These are phyloP conservation scores for Columbina picui DNA, from an alignment of 2,113 vertebrate species.

Conservation along the genomic window DNA sequence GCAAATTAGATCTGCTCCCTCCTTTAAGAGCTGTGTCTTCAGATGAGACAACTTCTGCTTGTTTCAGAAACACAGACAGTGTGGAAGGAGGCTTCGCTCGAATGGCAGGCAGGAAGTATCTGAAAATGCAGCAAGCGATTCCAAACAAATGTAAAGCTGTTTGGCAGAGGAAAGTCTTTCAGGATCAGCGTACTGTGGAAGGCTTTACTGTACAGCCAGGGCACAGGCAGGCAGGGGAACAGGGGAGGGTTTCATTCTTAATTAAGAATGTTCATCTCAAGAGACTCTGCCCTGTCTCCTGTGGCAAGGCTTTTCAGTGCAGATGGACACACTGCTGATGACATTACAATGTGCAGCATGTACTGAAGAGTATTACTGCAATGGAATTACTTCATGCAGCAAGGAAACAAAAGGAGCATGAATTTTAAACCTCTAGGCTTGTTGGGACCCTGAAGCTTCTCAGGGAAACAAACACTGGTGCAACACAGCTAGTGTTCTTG, in stretches of 20 bases:
- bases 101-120: conserved; percentile 48
- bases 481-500: conserved; percentile 32
- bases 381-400: conserved; percentile 60
- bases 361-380: conserved; percentile 53
- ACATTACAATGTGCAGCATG: conserved; percentile 31
- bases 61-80: not conserved
- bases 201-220: conserved; percentile 30
- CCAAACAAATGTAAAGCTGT: conserved; percentile 9
- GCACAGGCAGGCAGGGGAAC: conserved; percentile 10
- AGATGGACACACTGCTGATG: conserved; percentile 68
- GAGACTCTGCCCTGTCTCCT: conserved; percentile 41
- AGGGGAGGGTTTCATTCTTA: conserved; percentile 50
- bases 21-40: not conserved
- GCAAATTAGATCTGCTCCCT: not conserved
- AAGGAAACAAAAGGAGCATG: conserved; percentile 53
- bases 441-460: conserved; percentile 46
- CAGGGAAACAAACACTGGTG: conserved; percentile 36
- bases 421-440: conserved; percentile 60
- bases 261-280: conserved; percentile 38
- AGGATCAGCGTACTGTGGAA: conserved; percentile 18
- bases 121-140: conserved; percentile 20
- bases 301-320: conserved; percentile 42
- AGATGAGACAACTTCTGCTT: not conserved
- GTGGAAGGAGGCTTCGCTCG: not conserved
- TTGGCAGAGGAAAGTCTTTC: conserved; percentile 26